These are phyloP conservation scores for Lycorma delicatula DNA, from an alignment of 1,140 invertebrate genomes.

Conservation along the genomic window DNA sequence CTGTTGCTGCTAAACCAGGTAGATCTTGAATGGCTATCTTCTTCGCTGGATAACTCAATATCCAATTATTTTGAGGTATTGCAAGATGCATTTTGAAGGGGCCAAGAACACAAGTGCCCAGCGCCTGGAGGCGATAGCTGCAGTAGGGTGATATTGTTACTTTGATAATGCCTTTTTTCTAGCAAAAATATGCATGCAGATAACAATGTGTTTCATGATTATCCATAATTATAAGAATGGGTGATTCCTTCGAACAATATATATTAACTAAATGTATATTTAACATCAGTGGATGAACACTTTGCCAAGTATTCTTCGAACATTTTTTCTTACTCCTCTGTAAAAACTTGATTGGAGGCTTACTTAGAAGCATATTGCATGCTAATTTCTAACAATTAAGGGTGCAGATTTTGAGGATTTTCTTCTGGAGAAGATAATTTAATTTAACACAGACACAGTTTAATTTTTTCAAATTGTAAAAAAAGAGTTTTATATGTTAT, in stretches of 20 bases:
- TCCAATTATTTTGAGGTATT: not conserved
- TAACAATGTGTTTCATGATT: constrained; percentile 29
- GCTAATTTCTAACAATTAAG: no score
- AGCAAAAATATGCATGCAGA: constrained; percentile 32
- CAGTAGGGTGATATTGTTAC: constrained; percentile 32
- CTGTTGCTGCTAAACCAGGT: not conserved
- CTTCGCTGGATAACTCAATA: not conserved
- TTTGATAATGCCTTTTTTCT: constrained; percentile 14
- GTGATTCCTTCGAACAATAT: constrained; percentile 25
- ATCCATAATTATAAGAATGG: constrained; percentile 36
- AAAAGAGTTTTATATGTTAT: no score
- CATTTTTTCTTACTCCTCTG: no score
- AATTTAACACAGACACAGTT: no score
- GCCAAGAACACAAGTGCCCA: constrained; percentile 33
- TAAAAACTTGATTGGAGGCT: no score
- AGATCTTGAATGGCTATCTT: not conserved
- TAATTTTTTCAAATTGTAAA: no score
- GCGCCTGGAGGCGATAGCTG: constrained; percentile 27
- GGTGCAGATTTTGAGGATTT: no score
- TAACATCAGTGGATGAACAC: constrained; percentile 17
- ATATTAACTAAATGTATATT: constrained; percentile 24
- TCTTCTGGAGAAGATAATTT: no score
- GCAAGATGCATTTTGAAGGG: constrained; percentile 1
- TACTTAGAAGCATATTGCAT: no score
- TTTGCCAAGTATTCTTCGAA: no score